Percentiles rank a stretch among this genome's conserved stretches.
Evolutionary conservation across 2,113 vertebrate genomes (phyloP).

Genomic region (Dromaius novaehollandiae): DNA sequence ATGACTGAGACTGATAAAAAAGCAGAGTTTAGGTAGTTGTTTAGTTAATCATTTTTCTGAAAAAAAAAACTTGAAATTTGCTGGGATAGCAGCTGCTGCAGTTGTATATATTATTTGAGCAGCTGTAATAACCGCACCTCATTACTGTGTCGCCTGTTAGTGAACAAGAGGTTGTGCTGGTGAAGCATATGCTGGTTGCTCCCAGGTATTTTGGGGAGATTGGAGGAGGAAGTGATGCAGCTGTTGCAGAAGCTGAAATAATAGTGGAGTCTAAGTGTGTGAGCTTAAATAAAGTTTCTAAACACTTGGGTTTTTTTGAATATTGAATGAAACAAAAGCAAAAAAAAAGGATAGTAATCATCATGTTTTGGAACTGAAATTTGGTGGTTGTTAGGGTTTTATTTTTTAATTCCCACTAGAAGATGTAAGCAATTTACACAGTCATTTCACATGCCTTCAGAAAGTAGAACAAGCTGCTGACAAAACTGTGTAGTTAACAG

Average conservation of each 20-base stretch:
- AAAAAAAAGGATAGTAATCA: not conserved
- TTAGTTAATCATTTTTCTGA: not conserved
- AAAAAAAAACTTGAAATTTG: not conserved
- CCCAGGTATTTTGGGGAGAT: not conserved
- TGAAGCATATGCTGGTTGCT: rapidly evolving
- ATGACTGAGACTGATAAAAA: not conserved
- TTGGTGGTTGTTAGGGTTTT: not conserved
- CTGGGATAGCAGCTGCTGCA: too few species aligned
- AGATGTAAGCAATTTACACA: not conserved
- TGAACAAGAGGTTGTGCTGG: not conserved
- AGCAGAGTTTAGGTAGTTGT: not conserved
- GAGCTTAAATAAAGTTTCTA: not conserved
- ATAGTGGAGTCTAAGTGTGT: not conserved
- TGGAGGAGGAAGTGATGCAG: not conserved
- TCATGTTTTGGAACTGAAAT: not conserved
- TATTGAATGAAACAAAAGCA: not conserved
- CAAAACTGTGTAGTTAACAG: not conserved
- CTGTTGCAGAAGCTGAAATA: not conserved
- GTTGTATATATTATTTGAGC: not conserved
- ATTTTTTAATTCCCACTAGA: not conserved
- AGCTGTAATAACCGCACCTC: too few species aligned
- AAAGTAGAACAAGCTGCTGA: not conserved
- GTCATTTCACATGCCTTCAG: not conserved
- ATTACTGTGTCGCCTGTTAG: rapidly evolving
- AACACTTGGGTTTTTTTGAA: not conserved